Percentiles rank a stretch among this genome's conserved stretches.
These are phyloP conservation scores for Eledone cirrhosa DNA, from an alignment of 2,888 invertebrate genomes.

Conservation along the genomic window DNA sequence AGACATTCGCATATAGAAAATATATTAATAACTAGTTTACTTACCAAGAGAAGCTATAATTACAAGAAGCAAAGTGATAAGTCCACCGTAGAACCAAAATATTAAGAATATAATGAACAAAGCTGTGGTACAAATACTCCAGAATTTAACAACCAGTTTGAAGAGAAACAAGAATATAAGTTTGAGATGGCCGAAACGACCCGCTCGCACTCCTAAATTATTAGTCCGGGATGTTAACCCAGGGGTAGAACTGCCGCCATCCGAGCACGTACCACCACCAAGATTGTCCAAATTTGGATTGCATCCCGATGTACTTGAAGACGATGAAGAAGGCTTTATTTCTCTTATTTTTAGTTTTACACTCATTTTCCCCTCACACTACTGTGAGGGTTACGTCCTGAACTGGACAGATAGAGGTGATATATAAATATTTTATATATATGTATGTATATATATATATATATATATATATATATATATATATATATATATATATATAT, in stretches of 20 bases:
- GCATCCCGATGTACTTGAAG: background rate
- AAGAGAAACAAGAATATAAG: slow-evolving; percentile 14
- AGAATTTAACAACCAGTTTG: slow-evolving; percentile 19
- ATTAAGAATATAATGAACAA: slow-evolving; percentile 79
- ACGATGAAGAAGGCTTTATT: background rate
- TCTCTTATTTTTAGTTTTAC: slow-evolving; percentile 23
- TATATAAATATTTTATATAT: too few species aligned
- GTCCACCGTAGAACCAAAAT: slow-evolving; percentile 85
- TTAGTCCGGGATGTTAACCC: background rate
- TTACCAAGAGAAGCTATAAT: slow-evolving; percentile 78
- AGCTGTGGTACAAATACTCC: slow-evolving; percentile 29
- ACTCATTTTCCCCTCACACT: slow-evolving; percentile 10
- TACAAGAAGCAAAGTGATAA: slow-evolving; percentile 77
- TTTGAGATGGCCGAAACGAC: slow-evolving; percentile 18
- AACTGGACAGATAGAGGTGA: background rate
- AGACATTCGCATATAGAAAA: too few species aligned
- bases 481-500: too few species aligned
- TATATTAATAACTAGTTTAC: slow-evolving; percentile 31
- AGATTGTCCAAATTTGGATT: too few species aligned
- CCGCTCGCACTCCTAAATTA: slow-evolving; percentile 4
- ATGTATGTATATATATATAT: too few species aligned
- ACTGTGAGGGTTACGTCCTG: background rate
- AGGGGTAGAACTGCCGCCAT: background rate
- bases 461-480: too few species aligned
- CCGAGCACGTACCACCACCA: background rate